phyloP scores from a whole-genome alignment of 2,888 invertebrate genomes.

The Agriotes lineatus region DNA sequence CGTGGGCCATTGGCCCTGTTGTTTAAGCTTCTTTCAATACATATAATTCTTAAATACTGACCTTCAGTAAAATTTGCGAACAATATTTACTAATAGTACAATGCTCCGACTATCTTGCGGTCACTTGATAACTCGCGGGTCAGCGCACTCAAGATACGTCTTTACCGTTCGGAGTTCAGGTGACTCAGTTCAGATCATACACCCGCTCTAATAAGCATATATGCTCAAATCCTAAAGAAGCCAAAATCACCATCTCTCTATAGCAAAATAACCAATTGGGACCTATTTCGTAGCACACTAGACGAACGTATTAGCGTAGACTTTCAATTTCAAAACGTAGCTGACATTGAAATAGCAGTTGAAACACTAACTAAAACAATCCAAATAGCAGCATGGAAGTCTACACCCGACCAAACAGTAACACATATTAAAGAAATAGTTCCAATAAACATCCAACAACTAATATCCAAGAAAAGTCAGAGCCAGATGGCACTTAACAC shows the following conservation, averaged over 20 bases:
- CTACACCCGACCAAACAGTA: neutral
- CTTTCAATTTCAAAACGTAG: neutral
- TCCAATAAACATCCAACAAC: neutral
- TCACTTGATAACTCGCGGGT: too few relatives aligned
- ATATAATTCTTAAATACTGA: too few relatives aligned
- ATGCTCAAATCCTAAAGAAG: neutral
- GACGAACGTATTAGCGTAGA: neutral
- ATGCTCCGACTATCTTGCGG: too few relatives aligned
- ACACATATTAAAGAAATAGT: neutral
- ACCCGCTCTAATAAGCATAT: slow-evolving; percentile 1
- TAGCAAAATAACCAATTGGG: neutral
- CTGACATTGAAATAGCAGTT: neutral
- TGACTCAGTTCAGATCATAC: neutral
- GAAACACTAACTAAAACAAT: neutral
- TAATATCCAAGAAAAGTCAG: slow-evolving; percentile 2
- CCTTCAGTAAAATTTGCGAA: too few relatives aligned
- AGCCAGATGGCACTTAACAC: slow-evolving; percentile 4
- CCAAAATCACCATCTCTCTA: neutral
- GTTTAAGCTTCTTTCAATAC: too few relatives aligned
- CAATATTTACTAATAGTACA: too few relatives aligned
- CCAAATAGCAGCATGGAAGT: neutral
- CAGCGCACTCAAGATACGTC: too few relatives aligned
- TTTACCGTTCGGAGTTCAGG: too few relatives aligned
- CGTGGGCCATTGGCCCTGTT: too few relatives aligned
- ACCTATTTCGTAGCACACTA: neutral